Evolutionary conservation across 92 coral and sea anemone genomes (phyloP), one percentile per base, ranked within the genome.

Genomic region (Umimayanthus kanabou): DNA sequence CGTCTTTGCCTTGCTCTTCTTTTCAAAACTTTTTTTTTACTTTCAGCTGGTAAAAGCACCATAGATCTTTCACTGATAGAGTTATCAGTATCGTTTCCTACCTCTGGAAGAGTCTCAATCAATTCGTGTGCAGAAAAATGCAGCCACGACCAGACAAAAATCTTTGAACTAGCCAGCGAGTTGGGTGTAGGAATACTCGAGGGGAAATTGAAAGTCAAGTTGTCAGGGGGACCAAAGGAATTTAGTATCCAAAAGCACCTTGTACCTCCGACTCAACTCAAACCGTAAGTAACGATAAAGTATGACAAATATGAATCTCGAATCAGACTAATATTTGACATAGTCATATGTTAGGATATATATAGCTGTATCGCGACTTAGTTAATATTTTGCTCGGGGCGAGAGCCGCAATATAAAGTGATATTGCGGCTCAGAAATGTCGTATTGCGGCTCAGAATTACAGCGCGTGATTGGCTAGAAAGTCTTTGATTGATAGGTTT

Each of bases 121-220:
- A 61, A 79, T 42, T 89, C 88, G n/a, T 91, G 94, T 76, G 42
- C 82, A 25, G 80, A 39, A 13, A 58, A 78, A 20, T 89, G 91
- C 26, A 37, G 39, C 28, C 64, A 85, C 43, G 43, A 80, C 11
- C 0, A 57, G 5, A 9, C 53, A 80, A 76, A 40, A 26, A 45
- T 65, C 49, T 43, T 57, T 33, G 84, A 89, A 61, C 47, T 90
- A 5, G 33, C 89, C 18, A 20, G 71, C 28, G 29, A 70, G 39
- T 89, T 50, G 26, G 93, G 93, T 6, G 85, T 85, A 20, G 93
- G 79, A 18, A n/a, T 23, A 57, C 20, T 91, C 30, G 20, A 57
- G 15, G 86, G 78, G 28, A 89, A 80, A 43, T 64, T 91, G 55
- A 84, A 87, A 22, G 79, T 39, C 15, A 85, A 26, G 79, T 40